Base-by-base conservation (phyloP, 23 tunicate species). In the Diplosoma virens region DNA sequence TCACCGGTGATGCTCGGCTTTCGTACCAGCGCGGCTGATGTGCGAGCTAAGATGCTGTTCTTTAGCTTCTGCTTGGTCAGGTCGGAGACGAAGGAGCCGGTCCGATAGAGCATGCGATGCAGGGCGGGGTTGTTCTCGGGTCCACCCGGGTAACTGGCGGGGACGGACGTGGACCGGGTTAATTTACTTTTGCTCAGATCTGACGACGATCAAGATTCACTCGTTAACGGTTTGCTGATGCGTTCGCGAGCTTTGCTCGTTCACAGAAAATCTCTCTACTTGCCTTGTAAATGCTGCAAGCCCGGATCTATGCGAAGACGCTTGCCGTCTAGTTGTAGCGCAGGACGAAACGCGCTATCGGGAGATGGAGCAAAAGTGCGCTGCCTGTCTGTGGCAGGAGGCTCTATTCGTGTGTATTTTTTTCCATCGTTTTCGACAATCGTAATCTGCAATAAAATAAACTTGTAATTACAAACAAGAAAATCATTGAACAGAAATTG, bases 1-100 rank as follows among this genome's bases (percentile, higher is more conserved):
- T 59, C 4, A 79, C 92, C 92, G 47, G 97, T 90, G 9, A 90
- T 90, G 60, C 97, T 90, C 20, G 97, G 97, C 31, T 90, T 90
- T 24, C 84, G 33, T 35, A 90, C 86, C 5, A 90, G 82, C 0
- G 97, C 80, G 16, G 97, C 97, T 0, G 97, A 90, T 0, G 89
- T 90, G 18, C 78, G 32, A 29, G 76, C 78, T 29, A 84, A 54
- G 4, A 90, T 90, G 6, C 90, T 48, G 37, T 36, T 78, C 52
- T 84, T 84, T 30, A 90, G 73, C 66, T 73, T 90, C 20, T 37
- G 64, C 29, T 82, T 83, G 4, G 95, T 88, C 52, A 59, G 76
- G 47, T 88, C 81, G 25, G 88, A 82, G 2, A 88, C 83, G 23
- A 83, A 87, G 45, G 88, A 80, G 2, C 84, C 87, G 30, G 95